Conservation (phyloP, 2,888 invertebrate genomes). For the Drosophila yooni region DNA sequence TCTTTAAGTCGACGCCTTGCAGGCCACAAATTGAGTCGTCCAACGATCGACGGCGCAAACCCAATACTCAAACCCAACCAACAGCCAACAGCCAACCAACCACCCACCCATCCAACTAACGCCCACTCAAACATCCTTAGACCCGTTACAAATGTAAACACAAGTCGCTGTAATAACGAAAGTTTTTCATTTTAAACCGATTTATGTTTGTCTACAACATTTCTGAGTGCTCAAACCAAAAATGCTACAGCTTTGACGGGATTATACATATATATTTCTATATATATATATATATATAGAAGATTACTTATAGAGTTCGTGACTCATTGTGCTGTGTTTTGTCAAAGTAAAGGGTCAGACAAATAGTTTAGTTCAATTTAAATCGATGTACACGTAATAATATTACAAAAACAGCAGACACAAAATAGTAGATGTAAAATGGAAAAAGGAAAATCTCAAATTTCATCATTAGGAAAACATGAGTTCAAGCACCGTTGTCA, state of each 20-base stretch:
- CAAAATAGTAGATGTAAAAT: not conserved
- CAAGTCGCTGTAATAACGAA: constrained; percentile 55
- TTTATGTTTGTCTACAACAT: constrained; percentile 49
- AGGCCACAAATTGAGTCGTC: constrained; percentile 41
- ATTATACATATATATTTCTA: constrained; percentile 1
- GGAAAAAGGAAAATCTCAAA: not conserved
- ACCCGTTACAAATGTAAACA: constrained; percentile 54
- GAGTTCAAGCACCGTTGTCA: not conserved
- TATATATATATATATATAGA: not conserved
- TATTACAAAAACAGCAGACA: not conserved
- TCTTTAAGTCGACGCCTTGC: constrained; percentile 66
- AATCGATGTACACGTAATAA: not conserved
- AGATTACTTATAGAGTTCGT: not conserved
- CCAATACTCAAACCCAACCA: not conserved
- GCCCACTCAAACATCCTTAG: not conserved
- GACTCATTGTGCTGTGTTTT: not conserved
- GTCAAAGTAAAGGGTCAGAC: not conserved
- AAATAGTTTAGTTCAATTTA: too few species aligned
- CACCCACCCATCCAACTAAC: not conserved
- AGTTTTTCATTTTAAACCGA: constrained; percentile 63
- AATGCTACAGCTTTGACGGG: not conserved
- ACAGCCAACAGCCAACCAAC: too few species aligned
- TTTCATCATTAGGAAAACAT: not conserved
- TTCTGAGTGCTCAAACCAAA: constrained; percentile 14
- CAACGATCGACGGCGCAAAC: constrained; percentile 37